These are phyloP conservation scores for Lepidurus packardi DNA, from an alignment of 1,140 invertebrate species.

Conservation along the genomic window DNA sequence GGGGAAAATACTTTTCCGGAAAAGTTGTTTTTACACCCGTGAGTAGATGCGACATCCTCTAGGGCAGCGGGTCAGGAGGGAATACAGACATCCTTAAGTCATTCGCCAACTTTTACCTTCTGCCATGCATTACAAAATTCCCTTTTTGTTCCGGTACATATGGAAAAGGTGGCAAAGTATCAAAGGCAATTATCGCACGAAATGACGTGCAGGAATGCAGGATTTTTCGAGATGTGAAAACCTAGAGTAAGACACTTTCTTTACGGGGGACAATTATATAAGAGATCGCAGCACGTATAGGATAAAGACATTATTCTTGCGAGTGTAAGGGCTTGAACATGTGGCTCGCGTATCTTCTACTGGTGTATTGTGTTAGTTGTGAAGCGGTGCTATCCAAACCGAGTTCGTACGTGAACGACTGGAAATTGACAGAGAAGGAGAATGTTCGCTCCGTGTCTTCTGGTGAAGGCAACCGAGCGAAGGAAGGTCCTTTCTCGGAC, in stretches of 20 bases:
- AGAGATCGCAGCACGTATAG: neutral
- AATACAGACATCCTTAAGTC: neutral
- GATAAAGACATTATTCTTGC: neutral
- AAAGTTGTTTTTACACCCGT: constrained; percentile 15
- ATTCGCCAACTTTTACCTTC: constrained; percentile 10
- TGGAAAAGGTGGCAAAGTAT: neutral
- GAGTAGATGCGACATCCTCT: constrained; percentile 8
- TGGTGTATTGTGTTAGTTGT: neutral
- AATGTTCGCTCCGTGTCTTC: neutral
- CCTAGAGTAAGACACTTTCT: neutral
- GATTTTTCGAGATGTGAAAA: neutral
- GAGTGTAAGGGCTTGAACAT: neutral
- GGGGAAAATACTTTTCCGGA: constrained; percentile 9
- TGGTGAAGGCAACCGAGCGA: neutral
- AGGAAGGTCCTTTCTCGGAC: neutral
- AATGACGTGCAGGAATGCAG: constrained; percentile 18
- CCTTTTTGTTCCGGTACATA: neutral
- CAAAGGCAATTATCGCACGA: neutral
- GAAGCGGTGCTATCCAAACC: neutral
- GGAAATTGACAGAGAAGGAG: neutral
- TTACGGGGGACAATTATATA: neutral
- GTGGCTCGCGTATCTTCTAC: neutral
- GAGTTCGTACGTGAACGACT: neutral
- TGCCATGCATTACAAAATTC: constrained; percentile 11
- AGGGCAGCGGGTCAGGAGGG: constrained; percentile 12